Evolutionary conservation across 1,140 invertebrate genomes (phyloP), one percentile per base, ranked within the genome.

Genomic region (Holcopasites calliopsidis): DNA sequence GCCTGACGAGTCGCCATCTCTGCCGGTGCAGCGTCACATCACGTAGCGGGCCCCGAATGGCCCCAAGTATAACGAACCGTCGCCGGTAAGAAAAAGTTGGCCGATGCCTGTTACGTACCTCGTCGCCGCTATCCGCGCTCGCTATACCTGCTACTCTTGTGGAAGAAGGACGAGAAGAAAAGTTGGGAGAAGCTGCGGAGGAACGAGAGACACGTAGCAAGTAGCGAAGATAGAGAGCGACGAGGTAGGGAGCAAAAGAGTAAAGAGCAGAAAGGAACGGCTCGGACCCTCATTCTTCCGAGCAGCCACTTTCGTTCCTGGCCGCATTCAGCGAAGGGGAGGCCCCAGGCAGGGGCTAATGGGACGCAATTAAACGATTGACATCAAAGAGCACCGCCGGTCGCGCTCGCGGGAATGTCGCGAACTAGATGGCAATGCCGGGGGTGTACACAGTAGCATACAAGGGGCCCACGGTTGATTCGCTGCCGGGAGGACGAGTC

Each of bases 321-420:
- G 73, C 65, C 79, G 79, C 83, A 85, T 88, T 86, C 87, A 88
- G 69, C 80, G 54, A 75, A 70, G 70, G 66, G 70, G 70, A 70
- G 77, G 82, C 78, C 77, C 80, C 75, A 81, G 76, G 76, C 72
- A 82, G 85, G 86, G 83, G 89, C 91, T 92, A 92, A 92, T 92
- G 90, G 91, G 90, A 89, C 88, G 90, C 91, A 92, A 92, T 92
- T 92, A 92, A 91, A 91, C 82, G 91, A 91, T 91, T 90, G 87
- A 89, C 90, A 91, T 92, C 91, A 92, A 92, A 92, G 91, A 89
- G 87, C 86, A 83, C 89, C 89, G 90, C 90, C 88, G 78, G 87
- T 87, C 86, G 83, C 85, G 85, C 83, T 86, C 88, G 88, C 91
- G 90, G 86, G 90, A 91, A 91, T 91, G 90, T 89, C 89, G 90